Percentiles rank a stretch among this genome's conserved stretches.
phyloP scores from a whole-genome alignment of 2,113 vertebrate species.

The Brienomyrus longianalis region DNA sequence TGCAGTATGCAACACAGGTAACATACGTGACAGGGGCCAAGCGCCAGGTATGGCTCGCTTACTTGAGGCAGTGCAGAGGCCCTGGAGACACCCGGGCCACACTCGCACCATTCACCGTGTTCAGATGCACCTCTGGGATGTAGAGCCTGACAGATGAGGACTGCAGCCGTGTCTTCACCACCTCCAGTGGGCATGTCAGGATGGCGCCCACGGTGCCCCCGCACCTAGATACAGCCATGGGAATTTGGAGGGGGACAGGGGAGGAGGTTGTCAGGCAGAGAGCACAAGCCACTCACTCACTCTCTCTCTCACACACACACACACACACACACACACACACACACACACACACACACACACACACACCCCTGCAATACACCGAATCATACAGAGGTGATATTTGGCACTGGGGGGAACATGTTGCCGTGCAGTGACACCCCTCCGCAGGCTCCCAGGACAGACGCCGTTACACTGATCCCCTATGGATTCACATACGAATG shows the following conservation, averaged over 20 bases:
- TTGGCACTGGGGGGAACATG: neutral
- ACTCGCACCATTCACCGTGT: conserved; percentile 77
- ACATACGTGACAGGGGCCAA: neutral
- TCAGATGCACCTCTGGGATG: conserved; percentile 90
- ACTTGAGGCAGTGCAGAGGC: conserved; percentile 94
- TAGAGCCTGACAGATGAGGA: conserved; percentile 89
- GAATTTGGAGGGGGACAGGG: neutral
- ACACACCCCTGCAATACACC: neutral
- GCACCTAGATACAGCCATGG: conserved; percentile 64
- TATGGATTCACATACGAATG: neutral
- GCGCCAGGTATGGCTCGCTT: conserved; percentile 39
- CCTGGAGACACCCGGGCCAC: conserved; percentile 79
- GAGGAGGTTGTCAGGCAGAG: neutral
- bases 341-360: too few species aligned
- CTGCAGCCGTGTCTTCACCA: conserved; percentile 94
- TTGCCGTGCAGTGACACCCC: neutral
- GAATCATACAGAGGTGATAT: neutral
- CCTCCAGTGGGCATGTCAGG: conserved; percentile 95
- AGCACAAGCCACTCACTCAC: too few species aligned
- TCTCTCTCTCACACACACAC: too few species aligned
- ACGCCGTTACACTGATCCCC: neutral
- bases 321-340: too few species aligned
- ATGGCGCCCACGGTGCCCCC: conserved; percentile 96
- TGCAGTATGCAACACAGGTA: neutral
- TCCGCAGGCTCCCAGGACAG: neutral